Evolutionary conservation across 2,888 invertebrate species (phyloP), one percentile per base, ranked within the genome.

Genomic region (Noctuana brunneofusca): DNA sequence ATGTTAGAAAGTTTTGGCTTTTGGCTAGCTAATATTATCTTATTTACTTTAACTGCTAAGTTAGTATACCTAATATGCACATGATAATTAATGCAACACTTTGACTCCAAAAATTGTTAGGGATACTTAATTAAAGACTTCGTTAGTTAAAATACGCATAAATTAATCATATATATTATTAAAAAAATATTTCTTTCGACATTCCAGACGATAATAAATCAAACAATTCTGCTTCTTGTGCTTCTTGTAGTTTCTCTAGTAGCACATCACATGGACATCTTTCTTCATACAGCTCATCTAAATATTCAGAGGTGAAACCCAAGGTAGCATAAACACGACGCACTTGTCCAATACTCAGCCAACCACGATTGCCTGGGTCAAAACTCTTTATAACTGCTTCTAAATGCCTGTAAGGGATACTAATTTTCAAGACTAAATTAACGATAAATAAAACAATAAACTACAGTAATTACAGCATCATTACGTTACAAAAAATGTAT

Each of bases 281-380:
- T 14, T 83, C 84, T 14, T 77, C 73, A n/a, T 75, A 48, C 35
- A 66, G 30, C 2, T 79, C 76, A 64, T 73, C 63, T n/a, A 30
- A n/a, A 30, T 3, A 24, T n/a, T 57, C 68, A 22, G 74, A 69
- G 56, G 71, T 71, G 5, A 89, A 75, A 6, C 86, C 88, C n/a
- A 89, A 66, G 1, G 86, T 86, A 16, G 68, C 65, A 66, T 76
- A 86, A 3, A 83, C 78, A 58, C 85, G 79, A 3, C 81, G 80
- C 12, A 84, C 73, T 81, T 91, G 89, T n/a, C 84, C 86, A 18
- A 77, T 68, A 63, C 75, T 84, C 46, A 91, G 64, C 87, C 88
- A 89, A 16, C 90, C 90, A 16, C 88, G 79, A 59, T 83, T 72
- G 16, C 86, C 79, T 1, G 89, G 90, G 68, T 91, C 90, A 74